These are phyloP conservation scores for Nomada goodeniana DNA, from an alignment of 2,888 invertebrate genomes.

Conservation along the genomic window DNA sequence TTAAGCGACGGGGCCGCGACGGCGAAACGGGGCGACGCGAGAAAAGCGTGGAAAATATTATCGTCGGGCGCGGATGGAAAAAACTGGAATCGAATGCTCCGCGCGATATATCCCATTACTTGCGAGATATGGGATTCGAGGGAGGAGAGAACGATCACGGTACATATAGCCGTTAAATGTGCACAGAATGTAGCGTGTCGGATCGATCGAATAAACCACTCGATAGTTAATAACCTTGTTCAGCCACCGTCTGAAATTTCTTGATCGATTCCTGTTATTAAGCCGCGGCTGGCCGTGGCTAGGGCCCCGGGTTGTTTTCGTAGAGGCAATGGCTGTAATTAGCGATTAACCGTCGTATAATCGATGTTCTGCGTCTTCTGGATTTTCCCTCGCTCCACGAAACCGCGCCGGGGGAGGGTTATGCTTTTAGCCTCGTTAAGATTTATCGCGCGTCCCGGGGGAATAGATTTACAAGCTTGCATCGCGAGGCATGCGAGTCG, in stretches of 20 bases:
- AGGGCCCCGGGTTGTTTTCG: constrained; percentile 76
- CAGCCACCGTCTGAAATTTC: constrained; percentile 77
- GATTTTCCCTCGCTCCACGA: constrained; percentile 32
- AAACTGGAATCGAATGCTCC: constrained; percentile 11
- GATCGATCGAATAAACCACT: constrained; percentile 67
- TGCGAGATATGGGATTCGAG: constrained; percentile 21
- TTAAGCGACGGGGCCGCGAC: background rate
- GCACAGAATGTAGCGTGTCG: constrained; percentile 53
- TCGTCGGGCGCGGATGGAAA: background rate
- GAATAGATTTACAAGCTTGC: constrained; percentile 30
- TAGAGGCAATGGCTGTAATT: constrained; percentile 78
- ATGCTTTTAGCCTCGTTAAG: constrained; percentile 40
- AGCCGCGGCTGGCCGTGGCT: constrained; percentile 61
- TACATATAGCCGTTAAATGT: constrained; percentile 36
- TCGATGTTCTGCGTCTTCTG: constrained; percentile 55
- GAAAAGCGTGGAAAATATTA: background rate
- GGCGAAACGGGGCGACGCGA: background rate
- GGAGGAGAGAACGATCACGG: constrained; percentile 6
- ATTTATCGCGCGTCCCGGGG: constrained; percentile 36
- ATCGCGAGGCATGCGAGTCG: background rate
- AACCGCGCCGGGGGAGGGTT: background rate
- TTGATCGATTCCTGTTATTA: constrained; percentile 77
- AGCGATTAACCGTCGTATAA: constrained; percentile 78
- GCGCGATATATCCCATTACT: constrained; percentile 16
- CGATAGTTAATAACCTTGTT: constrained; percentile 78